These are phyloP conservation scores for Masnerella sp. DNA, from an alignment of 2,888 invertebrate genomes.

Conservation along the genomic window DNA sequence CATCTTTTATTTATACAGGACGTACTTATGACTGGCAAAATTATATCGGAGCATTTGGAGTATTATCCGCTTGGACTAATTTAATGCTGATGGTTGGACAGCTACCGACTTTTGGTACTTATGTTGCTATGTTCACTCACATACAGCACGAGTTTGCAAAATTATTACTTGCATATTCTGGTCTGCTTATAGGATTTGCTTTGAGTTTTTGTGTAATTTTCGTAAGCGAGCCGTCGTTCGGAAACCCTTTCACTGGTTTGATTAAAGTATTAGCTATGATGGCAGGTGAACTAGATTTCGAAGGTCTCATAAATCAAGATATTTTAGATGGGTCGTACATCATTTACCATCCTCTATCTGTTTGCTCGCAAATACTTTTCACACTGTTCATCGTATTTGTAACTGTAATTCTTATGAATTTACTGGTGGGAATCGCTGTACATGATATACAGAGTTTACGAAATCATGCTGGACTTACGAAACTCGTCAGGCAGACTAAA, in stretches of 20 bases:
- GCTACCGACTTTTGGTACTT: slow-evolving; percentile 78
- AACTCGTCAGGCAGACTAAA: slow-evolving; percentile 78
- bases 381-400: slow-evolving; percentile 76
- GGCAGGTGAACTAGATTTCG: slow-evolving; percentile 76
- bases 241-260: slow-evolving; percentile 74
- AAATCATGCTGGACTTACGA: slow-evolving; percentile 78
- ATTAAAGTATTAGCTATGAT: slow-evolving; percentile 77
- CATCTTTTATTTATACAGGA: slow-evolving; percentile 73
- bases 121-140: slow-evolving; percentile 78
- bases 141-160: slow-evolving; percentile 77
- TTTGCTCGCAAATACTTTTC: slow-evolving; percentile 75
- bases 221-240: slow-evolving; percentile 73
- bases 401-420: slow-evolving; percentile 76
- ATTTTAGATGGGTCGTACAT: slow-evolving; percentile 70
- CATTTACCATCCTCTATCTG: slow-evolving; percentile 73
- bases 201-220: slow-evolving; percentile 78
- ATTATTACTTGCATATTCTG: slow-evolving; percentile 76
- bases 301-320: slow-evolving; percentile 72
- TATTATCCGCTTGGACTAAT: slow-evolving; percentile 77
- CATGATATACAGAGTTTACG: slow-evolving; percentile 78
- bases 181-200: slow-evolving; percentile 77
- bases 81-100: slow-evolving; percentile 78
- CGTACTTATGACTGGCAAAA: slow-evolving; percentile 76
- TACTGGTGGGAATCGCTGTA: slow-evolving; percentile 77
- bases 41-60: slow-evolving; percentile 76